Evolutionary conservation across 2,797 vertebrate genomes (phyloP).

Genomic region (Anas bernieri): DNA sequence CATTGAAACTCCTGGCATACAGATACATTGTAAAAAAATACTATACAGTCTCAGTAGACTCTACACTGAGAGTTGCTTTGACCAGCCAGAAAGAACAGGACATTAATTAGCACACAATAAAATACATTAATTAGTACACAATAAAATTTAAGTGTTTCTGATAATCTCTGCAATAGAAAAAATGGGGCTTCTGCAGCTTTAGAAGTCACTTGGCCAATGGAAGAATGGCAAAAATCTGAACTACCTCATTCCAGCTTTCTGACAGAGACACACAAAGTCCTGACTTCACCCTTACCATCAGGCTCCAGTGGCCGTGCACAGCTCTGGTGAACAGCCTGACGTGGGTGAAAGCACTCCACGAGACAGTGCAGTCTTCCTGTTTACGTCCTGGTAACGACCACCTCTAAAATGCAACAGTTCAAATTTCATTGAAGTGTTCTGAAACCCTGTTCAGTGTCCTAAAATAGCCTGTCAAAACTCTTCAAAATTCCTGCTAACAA

Average conservation of each 20-base stretch:
- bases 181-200: not conserved
- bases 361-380: not conserved
- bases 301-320: fast-evolving
- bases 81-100: not conserved
- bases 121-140: not conserved
- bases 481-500: not conserved
- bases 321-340: not conserved
- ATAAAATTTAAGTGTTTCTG: not conserved
- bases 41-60: not conserved
- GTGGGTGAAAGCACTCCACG: not conserved
- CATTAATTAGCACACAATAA: not conserved
- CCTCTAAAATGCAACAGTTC: not conserved
- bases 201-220: not conserved
- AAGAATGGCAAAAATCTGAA: not conserved
- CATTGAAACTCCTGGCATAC: not conserved
- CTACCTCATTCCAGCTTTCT: not conserved
- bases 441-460: not conserved
- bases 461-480: not conserved
- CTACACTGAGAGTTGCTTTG: not conserved
- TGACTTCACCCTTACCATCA: not conserved
- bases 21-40: not conserved
- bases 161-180: not conserved
- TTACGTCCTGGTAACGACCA: not conserved
- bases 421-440: not conserved
- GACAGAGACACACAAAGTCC: not conserved